These are phyloP conservation scores for Chaetorhynchus papuensis DNA, from an alignment of 2,113 vertebrate genomes.

Conservation along the genomic window DNA sequence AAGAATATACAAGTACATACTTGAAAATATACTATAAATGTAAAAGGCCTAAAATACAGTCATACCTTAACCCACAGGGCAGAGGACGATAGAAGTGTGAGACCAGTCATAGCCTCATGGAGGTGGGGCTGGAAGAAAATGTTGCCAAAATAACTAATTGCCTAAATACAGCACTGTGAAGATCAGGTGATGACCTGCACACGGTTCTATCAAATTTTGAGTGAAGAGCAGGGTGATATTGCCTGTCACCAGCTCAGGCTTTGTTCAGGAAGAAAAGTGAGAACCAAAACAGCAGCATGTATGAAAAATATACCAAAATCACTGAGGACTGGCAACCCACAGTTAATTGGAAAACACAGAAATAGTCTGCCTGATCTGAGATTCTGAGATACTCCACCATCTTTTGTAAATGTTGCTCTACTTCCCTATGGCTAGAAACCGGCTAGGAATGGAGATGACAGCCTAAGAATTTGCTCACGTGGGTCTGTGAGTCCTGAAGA, in stretches of 20 bases:
- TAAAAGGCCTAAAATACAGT: neutral
- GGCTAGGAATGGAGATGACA: neutral
- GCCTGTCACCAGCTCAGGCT: neutral
- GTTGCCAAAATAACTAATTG: neutral
- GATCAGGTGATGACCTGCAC: neutral
- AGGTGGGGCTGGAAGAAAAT: neutral
- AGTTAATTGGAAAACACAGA: neutral
- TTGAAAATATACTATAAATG: neutral
- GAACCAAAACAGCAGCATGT: neutral
- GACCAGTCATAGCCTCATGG: neutral
- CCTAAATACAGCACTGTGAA: neutral
- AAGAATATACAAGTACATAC: neutral
- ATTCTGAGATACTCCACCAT: neutral
- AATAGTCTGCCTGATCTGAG: neutral
- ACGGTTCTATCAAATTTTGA: neutral
- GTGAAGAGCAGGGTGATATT: neutral
- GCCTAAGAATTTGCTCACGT: neutral
- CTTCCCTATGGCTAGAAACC: neutral
- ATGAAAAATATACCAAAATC: neutral
- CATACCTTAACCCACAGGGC: neutral
- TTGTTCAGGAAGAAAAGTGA: neutral
- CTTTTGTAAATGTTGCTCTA: neutral
- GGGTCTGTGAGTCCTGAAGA: neutral
- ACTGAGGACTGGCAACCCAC: neutral
- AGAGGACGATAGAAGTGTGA: neutral